phyloP scores from a whole-genome alignment of 2,113 vertebrate species.

The Rafetus swinhoei region DNA sequence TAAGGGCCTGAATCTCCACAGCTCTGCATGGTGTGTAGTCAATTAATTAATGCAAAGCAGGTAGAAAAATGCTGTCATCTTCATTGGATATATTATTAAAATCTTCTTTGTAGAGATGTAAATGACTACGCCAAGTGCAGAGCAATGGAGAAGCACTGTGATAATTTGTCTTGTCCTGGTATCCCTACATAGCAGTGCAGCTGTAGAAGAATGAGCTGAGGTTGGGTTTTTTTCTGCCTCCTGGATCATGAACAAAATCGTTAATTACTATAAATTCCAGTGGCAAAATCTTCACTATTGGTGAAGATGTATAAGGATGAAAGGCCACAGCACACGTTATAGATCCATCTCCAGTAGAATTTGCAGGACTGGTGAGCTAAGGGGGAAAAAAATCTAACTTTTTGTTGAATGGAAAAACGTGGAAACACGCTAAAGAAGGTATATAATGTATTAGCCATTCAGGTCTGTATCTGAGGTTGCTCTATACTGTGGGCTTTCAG shows the following conservation, averaged over 20 bases:
- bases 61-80: neutral
- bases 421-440: neutral
- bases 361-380: neutral
- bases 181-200: accelerated
- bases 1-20: neutral
- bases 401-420: neutral
- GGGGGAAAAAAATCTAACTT: neutral
- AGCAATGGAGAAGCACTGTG: neutral
- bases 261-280: neutral
- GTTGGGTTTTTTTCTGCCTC: neutral
- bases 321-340: neutral
- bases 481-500: neutral
- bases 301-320: neutral
- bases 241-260: neutral
- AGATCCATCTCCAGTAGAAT: neutral
- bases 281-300: neutral
- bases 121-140: neutral
- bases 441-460: neutral
- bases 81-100: neutral
- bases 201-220: neutral
- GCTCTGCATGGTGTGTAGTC: neutral
- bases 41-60: neutral
- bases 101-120: neutral
- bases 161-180: neutral
- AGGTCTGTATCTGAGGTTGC: neutral